Conservation (phyloP, 2,797 vertebrate genomes). For the Enteromius viviparus region DNA sequence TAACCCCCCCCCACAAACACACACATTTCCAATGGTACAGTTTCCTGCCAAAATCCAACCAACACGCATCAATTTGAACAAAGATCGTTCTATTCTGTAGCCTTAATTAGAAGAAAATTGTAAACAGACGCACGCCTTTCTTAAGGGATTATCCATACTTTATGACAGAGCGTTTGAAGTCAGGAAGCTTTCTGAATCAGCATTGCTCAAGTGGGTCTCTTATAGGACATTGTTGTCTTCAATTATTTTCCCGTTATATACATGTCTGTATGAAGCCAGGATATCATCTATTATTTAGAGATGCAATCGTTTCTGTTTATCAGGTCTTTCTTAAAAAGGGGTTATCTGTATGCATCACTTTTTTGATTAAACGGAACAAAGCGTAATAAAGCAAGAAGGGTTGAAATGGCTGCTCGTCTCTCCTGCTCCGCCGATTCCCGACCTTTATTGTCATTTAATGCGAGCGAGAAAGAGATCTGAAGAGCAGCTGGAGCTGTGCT, state of each 20-base stretch:
- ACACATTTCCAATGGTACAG: constrained; percentile 76
- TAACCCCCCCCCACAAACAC: constrained; percentile 63
- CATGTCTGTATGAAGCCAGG: constrained; percentile 76
- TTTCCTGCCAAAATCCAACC: constrained; percentile 74
- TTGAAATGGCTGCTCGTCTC: constrained; percentile 76
- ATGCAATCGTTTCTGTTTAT: constrained; percentile 83
- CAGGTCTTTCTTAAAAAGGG: constrained; percentile 76
- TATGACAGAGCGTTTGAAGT: constrained; percentile 85
- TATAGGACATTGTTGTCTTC: constrained; percentile 85
- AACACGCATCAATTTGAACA: constrained; percentile 78
- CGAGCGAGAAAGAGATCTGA: constrained; percentile 76
- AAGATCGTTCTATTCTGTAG: constrained; percentile 74
- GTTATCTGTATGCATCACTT: constrained; percentile 76
- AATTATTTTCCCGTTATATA: constrained; percentile 84
- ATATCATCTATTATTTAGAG: constrained; percentile 87
- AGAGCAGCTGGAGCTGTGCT: constrained; percentile 74
- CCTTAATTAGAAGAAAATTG: constrained; percentile 82
- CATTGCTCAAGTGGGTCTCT: constrained; percentile 75
- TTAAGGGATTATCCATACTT: constrained; percentile 83
- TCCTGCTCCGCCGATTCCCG: constrained; percentile 67
- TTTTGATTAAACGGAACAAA: constrained; percentile 82
- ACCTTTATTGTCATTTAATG: constrained; percentile 80
- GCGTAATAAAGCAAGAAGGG: constrained; percentile 76
- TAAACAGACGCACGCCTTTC: constrained; percentile 77
- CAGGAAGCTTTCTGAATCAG: constrained; percentile 81